These are phyloP conservation scores for Sarcophaga peregrina DNA, from an alignment of 1,140 invertebrate species.

Conservation along the genomic window DNA sequence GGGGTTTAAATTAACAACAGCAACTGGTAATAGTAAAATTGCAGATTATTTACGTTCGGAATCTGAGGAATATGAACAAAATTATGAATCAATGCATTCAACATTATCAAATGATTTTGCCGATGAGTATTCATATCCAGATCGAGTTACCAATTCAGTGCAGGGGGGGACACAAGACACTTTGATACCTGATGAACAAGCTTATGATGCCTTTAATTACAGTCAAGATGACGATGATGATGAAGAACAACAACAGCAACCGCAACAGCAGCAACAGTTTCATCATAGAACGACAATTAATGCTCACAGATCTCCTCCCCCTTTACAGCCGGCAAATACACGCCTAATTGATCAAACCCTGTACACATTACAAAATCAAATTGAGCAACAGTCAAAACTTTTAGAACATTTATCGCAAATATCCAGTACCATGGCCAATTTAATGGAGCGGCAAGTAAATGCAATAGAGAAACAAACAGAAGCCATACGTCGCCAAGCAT, in stretches of 20 bases:
- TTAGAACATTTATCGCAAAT: conserved; percentile 18
- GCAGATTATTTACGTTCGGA: background rate
- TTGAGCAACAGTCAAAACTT: conserved; percentile 16
- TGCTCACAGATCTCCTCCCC: background rate
- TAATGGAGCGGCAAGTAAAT: conserved; percentile 11
- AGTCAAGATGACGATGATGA: background rate
- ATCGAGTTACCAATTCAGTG: background rate
- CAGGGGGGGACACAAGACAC: background rate
- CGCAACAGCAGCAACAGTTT: background rate
- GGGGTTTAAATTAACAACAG: background rate
- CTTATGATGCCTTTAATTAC: too few species aligned
- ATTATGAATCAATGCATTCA: background rate
- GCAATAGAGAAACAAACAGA: conserved; percentile 32
- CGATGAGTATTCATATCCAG: conserved; percentile 4
- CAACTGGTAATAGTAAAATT: background rate
- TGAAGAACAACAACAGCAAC: background rate
- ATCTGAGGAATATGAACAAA: background rate
- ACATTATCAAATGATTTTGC: background rate
- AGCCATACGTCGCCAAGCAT: conserved; percentile 15
- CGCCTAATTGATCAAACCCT: background rate
- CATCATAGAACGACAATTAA: background rate
- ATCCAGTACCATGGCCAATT: background rate
- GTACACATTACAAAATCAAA: conserved; percentile 15
- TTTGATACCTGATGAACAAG: background rate
- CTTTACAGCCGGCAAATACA: background rate